Conservation (phyloP, 2,113 vertebrate genomes). For the Paraplagusia blochii region DNA sequence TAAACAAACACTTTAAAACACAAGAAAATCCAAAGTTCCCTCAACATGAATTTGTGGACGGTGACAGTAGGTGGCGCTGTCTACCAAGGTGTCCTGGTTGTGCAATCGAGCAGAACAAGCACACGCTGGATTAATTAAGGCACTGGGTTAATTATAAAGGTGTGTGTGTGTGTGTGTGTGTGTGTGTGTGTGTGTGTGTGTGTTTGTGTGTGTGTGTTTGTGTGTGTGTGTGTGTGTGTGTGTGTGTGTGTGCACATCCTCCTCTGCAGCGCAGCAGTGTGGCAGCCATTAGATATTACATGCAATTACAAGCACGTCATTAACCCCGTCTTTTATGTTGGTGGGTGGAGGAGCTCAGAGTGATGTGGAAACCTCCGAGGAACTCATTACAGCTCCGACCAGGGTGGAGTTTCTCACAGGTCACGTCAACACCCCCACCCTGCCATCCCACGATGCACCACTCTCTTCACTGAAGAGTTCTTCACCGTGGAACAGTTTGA, state of each 20-base stretch:
- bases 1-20: slow-evolving; percentile 6
- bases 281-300: slow-evolving; percentile 52
- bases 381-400: slow-evolving; percentile 47
- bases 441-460: too few species aligned
- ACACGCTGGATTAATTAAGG: slow-evolving; percentile 53
- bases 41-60: slow-evolving; percentile 23
- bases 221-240: background rate
- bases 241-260: background rate
- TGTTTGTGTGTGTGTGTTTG: too few species aligned
- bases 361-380: slow-evolving; percentile 36
- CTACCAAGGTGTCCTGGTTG: slow-evolving; percentile 47
- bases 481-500: too few species aligned
- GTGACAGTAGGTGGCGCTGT: slow-evolving; percentile 27
- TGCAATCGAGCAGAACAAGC: slow-evolving; percentile 44
- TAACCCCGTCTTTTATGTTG: slow-evolving; percentile 34
- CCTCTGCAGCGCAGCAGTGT: background rate
- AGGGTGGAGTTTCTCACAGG: slow-evolving; percentile 47
- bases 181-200: background rate
- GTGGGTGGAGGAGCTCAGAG: slow-evolving; percentile 15
- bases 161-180: slow-evolving; percentile 17
- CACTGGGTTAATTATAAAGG: slow-evolving; percentile 37
- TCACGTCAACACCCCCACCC: slow-evolving; percentile 13
- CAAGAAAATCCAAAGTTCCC: slow-evolving; percentile 25
- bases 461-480: too few species aligned
- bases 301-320: slow-evolving; percentile 56